Evolutionary conservation across 2,888 invertebrate species (phyloP).

Genomic region (Galeopsomyia nigrocyanea): DNA sequence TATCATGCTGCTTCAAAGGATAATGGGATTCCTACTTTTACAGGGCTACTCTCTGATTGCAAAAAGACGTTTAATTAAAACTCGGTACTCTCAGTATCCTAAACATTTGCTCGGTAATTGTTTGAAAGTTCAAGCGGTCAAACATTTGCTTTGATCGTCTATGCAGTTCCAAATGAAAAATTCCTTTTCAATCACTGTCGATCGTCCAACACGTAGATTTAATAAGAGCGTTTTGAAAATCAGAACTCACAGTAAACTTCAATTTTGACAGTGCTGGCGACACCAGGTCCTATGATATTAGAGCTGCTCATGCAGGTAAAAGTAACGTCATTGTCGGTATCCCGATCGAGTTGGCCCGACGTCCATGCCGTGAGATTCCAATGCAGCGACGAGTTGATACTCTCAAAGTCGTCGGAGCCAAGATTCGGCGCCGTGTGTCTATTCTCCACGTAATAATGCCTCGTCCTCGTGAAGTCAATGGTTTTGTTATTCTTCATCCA

Average conservation of each 20-base stretch:
- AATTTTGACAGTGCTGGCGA: constrained; percentile 86
- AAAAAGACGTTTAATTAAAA: too few species aligned
- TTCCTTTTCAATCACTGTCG: not conserved
- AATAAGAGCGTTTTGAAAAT: not conserved
- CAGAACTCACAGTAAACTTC: constrained; percentile 88
- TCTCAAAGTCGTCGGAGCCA: constrained; percentile 89
- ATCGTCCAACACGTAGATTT: not conserved
- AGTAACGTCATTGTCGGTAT: constrained; percentile 77
- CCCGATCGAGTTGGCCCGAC: constrained; percentile 80
- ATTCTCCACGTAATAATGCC: constrained; percentile 79
- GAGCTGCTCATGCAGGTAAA: constrained; percentile 87
- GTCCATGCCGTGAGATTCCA: constrained; percentile 93
- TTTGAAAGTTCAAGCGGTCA: too few species aligned
- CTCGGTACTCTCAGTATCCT: too few species aligned
- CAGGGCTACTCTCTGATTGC: too few species aligned
- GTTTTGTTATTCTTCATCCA: constrained; percentile 86
- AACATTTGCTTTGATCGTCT: too few species aligned
- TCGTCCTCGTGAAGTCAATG: constrained; percentile 73
- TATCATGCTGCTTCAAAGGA: too few species aligned
- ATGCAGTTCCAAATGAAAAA: too few species aligned
- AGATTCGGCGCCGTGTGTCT: constrained; percentile 80
- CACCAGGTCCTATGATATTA: constrained; percentile 84
- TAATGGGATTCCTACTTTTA: too few species aligned
- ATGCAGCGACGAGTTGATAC: constrained; percentile 87
- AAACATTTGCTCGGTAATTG: too few species aligned